Base-by-base conservation (phyloP, 2,113 vertebrate genomes). In the Centropristis striata region DNA sequence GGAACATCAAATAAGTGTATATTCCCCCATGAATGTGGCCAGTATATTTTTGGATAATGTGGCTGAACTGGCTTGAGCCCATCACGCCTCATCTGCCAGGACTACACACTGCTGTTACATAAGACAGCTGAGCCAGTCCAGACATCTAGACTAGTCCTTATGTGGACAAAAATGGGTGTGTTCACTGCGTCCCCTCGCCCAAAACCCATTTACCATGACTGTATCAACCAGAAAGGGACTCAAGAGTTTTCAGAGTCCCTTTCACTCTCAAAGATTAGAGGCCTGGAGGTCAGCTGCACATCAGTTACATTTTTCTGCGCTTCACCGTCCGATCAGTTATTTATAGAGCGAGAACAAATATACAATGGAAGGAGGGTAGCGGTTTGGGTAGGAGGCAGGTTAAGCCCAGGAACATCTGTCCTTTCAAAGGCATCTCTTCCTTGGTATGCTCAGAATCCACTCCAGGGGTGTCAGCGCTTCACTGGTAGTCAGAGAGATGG, bases 401-500 rank as follows among this genome's bases (percentile, higher is more conserved):
- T 85, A 65, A 85, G 25, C 78, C 85, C 70, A 14, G 80, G 89
- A 92, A 93, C 89, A 92, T 94, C 92, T 94, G 92, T 92, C 88
- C 85, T 90, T 94, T 92, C 88, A 92, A 88, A 92, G 89, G 81
- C 91, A 90, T 92, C 92, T 87, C 75, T 41, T 83, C 78, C 73
- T 73, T 92, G 93, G 91, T 92, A 95, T 92, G 92, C 92, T 95
- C 93, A 93, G 90, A 94, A 93, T 93, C 94, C 90, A 94, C 89
- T 94, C 93, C 93, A 87, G 93, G 89, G 92, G 93, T 85, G 90
- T 86, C 60, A 90, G 93, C 78, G 91, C 84, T 95, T 95, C 92
- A 93, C 92, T 89, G 84, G 91, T 88, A 94, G 93, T 91, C 94
- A 95, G 92, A 94, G 78, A 84, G 84, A 75, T 90, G 92, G 95